A percentile compares a stretch with the other conserved stretches of the same genome.
phyloP scores from a whole-genome alignment of 2,888 invertebrate species.

The Himalopsyche kuldschensis region DNA sequence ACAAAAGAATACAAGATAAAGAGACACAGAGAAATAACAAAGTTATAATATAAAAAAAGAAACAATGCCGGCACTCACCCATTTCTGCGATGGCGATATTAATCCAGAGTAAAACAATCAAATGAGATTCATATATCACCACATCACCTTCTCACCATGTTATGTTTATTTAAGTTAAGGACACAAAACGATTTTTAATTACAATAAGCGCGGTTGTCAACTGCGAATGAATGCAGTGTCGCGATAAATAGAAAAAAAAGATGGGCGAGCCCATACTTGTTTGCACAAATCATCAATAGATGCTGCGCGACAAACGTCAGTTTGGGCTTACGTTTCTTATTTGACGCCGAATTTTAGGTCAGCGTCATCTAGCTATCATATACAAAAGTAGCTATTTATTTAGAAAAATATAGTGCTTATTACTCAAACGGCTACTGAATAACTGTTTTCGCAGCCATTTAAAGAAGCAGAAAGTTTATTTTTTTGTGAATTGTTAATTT shows the following conservation, averaged over 20 bases:
- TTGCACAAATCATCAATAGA: slow-evolving; percentile 28
- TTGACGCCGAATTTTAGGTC: not conserved
- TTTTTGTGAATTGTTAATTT: no score
- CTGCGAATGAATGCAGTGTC: slow-evolving; percentile 14
- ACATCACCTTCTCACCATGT: slow-evolving; percentile 31
- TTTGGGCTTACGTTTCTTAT: not conserved
- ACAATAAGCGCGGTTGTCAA: slow-evolving; percentile 12
- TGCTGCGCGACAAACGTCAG: slow-evolving; percentile 31
- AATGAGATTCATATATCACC: not conserved
- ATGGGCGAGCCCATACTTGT: slow-evolving; percentile 31
- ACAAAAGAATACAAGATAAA: not conserved
- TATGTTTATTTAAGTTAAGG: slow-evolving; percentile 17
- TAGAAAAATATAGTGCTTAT: not conserved
- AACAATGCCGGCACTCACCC: slow-evolving; percentile 31
- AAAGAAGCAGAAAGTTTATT: no score
- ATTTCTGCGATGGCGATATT: slow-evolving; percentile 5
- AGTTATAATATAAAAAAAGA: slow-evolving; percentile 9
- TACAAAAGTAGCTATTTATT: not conserved
- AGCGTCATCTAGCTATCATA: slow-evolving; percentile 5
- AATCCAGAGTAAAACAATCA: slow-evolving; percentile 11
- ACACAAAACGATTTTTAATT: slow-evolving; percentile 11
- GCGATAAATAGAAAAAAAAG: slow-evolving; percentile 22
- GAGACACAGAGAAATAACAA: not conserved
- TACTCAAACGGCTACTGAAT: not conserved
- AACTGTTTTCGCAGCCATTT: no score